A percentile compares a stretch with the other conserved stretches of the same genome.
Evolutionary conservation across 2,888 invertebrate species (phyloP).

Genomic region (Miltochrista miniata): DNA sequence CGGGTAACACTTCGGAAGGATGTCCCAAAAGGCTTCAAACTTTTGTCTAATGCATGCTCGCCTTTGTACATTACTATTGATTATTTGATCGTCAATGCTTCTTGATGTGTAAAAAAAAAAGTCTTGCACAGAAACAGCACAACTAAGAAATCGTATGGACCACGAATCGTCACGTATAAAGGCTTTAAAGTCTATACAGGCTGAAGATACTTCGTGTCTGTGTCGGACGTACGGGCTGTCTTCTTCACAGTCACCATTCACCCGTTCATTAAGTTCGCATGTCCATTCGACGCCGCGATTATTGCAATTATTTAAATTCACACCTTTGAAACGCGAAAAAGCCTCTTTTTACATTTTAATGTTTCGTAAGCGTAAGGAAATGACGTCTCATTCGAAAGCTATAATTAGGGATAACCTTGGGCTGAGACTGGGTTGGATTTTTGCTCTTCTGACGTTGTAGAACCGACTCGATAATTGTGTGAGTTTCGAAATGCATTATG

Average conservation of each 20-base stretch:
- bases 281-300: conserved; percentile 71
- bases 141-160: not conserved
- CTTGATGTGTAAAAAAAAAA: no score
- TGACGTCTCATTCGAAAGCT: conserved; percentile 83
- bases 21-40: no score
- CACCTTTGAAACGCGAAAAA: conserved; percentile 80
- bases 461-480: conserved; percentile 67
- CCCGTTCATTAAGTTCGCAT: conserved; percentile 79
- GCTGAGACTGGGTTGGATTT: conserved; percentile 66
- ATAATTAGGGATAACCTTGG: conserved; percentile 80
- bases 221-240: conserved; percentile 56
- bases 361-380: conserved; percentile 80
- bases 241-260: conserved; percentile 59
- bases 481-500: conserved; percentile 63
- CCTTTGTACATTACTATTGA: not conserved
- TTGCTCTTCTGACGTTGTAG: conserved; percentile 64
- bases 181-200: conserved; percentile 25
- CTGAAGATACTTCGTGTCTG: conserved; percentile 39
- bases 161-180: conserved; percentile 2
- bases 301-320: conserved; percentile 84
- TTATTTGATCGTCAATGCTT: no score
- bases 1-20: no score
- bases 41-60: no score
- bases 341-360: conserved; percentile 78
- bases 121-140: no score